Evolutionary conservation across 2,797 vertebrate species (phyloP).

Genomic region (Merluccius polli): DNA sequence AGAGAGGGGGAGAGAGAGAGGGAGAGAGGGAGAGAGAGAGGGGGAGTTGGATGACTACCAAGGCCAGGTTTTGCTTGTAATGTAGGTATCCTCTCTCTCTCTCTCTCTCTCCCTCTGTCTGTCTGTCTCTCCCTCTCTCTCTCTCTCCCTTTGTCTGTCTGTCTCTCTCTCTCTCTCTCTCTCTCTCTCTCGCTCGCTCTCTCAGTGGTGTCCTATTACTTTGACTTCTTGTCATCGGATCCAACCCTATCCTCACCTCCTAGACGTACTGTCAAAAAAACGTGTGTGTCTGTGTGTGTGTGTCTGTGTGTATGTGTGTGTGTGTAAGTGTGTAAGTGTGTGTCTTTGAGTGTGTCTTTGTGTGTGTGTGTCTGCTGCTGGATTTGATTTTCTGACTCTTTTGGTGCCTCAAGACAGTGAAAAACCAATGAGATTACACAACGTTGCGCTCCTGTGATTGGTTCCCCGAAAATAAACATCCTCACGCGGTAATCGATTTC

Average conservation of each 20-base stretch:
- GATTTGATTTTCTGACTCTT: too few relatives aligned
- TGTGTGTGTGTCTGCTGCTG: not conserved
- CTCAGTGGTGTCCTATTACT: too few relatives aligned
- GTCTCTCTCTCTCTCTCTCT: not conserved
- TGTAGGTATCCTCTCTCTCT: too few relatives aligned
- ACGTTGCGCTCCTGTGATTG: not conserved
- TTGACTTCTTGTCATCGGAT: too few relatives aligned
- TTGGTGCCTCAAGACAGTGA: not conserved
- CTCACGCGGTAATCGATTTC: not conserved
- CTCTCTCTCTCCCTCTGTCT: too few relatives aligned
- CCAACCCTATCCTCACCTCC: conserved; percentile 9
- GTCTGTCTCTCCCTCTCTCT: conserved; percentile 6
- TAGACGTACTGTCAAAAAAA: too few relatives aligned
- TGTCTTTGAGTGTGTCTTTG: not conserved
- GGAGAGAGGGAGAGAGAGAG: too few relatives aligned
- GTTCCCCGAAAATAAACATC: not conserved
- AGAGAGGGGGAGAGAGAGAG: too few relatives aligned
- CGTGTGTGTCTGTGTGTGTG: conserved; percentile 28
- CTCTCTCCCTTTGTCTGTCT: conserved; percentile 3
- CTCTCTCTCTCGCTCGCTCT: too few relatives aligned
- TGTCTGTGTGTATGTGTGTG: conserved; percentile 14
- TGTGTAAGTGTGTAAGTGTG: conserved; percentile 16
- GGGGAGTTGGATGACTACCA: too few relatives aligned
- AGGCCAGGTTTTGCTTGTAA: too few relatives aligned
- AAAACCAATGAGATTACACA: not conserved